Evolutionary conservation across 2,888 invertebrate genomes (phyloP), one percentile per base, ranked within the genome.

Genomic region (Caenorhabditis afra): DNA sequence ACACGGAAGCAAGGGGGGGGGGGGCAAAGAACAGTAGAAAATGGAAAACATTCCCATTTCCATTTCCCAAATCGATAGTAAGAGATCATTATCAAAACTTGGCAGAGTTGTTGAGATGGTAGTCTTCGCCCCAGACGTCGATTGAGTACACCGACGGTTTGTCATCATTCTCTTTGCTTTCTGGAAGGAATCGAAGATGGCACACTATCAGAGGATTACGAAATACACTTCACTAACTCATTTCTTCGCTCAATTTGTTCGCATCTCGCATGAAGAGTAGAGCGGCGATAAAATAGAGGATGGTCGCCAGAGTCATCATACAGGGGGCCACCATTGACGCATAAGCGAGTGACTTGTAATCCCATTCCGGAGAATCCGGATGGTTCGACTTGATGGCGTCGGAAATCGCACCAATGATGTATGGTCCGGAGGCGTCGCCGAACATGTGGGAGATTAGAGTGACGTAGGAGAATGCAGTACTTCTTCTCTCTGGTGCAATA

Each of bases 341-440:
- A 39, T 70, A 70, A 0, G 81, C 70, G 37, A 68, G 14, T 52
- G 80, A 67, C 64, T 67, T 59, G 50, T 76, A 66, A n/a, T 79
- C 47, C 73, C 71, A 45, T 80, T 81, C 39, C 79, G 82, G 61
- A 12, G 74, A 55, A 12, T 68, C 41, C 11, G 23, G 23, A 49
- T 79, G 79, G 22, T 39, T 47, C 11, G 68, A 58, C 55, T 79
- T 53, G 44, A 89, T 84, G 14, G 71, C 76, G 70, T 89, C 89
- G 3, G 88, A 88, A 10, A 89, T 81, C 80, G 81, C 76, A 65
- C 99, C 99, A 86, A 99, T 94, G 85, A 99, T 91, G 82, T 96
- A 99, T 0, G 99, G 99, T 92, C 97, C 98, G 53, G 96, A 96
- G 68, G 99, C 99, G 92, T 99, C 99, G 14, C 99, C 99, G 64